Evolutionary conservation across 1,140 invertebrate genomes (phyloP).

Genomic region (Drosophila novamexicana): DNA sequence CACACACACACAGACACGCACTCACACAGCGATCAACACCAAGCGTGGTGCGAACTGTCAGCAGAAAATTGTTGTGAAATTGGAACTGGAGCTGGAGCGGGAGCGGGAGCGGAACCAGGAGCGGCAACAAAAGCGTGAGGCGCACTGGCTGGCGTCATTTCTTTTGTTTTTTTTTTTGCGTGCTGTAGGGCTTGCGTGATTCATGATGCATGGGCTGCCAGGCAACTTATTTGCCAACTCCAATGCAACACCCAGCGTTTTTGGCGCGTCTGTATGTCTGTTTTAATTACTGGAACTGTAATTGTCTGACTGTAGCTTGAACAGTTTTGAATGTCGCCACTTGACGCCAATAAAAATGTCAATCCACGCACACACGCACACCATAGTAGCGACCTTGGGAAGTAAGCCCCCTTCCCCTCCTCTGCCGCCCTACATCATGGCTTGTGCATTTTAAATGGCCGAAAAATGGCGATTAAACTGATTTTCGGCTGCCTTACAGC

Average conservation of each 20-base stretch:
- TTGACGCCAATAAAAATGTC: constrained; percentile 75
- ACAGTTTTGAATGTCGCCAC: constrained; percentile 56
- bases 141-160: constrained; percentile 61
- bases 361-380: constrained; percentile 39
- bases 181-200: constrained; percentile 67
- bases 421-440: not conserved
- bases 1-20: constrained; percentile 6
- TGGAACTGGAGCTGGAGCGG: constrained; percentile 8
- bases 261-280: constrained; percentile 70
- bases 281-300: constrained; percentile 71
- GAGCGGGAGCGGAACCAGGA: not conserved
- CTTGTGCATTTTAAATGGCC: constrained; percentile 12
- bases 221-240: constrained; percentile 46
- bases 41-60: constrained; percentile 48
- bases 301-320: constrained; percentile 42
- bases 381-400: constrained; percentile 51
- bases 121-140: not conserved
- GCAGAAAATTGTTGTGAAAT: constrained; percentile 19
- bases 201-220: constrained; percentile 63
- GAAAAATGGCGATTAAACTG: constrained; percentile 57
- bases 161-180: constrained; percentile 54
- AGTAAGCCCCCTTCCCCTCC: constrained; percentile 10
- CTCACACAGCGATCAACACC: constrained; percentile 36
- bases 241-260: constrained; percentile 52
- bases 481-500: constrained; percentile 69